Percentiles rank a stretch among this genome's conserved stretches.
These are phyloP conservation scores for Turnix velox DNA, from an alignment of 2,113 vertebrate genomes.

Conservation along the genomic window DNA sequence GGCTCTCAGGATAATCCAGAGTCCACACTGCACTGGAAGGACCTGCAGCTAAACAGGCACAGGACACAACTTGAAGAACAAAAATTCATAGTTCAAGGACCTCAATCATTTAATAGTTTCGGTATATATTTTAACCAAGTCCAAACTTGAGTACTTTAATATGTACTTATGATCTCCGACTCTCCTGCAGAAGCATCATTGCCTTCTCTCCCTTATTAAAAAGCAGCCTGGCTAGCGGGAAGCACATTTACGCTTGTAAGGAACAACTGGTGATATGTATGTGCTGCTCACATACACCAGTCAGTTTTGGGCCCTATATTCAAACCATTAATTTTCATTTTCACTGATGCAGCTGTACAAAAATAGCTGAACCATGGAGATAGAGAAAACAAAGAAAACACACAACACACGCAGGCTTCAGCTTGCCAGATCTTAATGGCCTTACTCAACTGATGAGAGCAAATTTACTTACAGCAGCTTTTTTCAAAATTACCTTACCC, in stretches of 20 bases:
- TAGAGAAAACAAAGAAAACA: background rate
- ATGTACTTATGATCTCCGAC: background rate
- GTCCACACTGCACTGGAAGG: background rate
- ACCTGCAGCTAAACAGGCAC: background rate
- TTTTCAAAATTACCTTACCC: background rate
- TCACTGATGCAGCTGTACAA: background rate
- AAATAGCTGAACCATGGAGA: background rate
- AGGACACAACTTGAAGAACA: background rate
- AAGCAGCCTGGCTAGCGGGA: background rate
- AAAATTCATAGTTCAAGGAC: background rate
- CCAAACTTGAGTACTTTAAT: background rate
- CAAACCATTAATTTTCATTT: background rate
- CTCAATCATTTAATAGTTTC: background rate
- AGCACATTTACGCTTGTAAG: background rate
- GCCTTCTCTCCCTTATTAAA: background rate
- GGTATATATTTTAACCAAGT: background rate
- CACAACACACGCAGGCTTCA: background rate
- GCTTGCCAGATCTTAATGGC: background rate
- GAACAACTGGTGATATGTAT: background rate
- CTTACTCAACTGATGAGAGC: background rate
- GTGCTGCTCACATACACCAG: background rate
- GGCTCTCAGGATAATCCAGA: background rate
- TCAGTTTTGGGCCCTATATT: background rate
- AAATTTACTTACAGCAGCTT: background rate
- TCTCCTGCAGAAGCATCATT: background rate